Conservation (phyloP, 2,113 vertebrate species). For the Tenebrosternarchus preto region DNA sequence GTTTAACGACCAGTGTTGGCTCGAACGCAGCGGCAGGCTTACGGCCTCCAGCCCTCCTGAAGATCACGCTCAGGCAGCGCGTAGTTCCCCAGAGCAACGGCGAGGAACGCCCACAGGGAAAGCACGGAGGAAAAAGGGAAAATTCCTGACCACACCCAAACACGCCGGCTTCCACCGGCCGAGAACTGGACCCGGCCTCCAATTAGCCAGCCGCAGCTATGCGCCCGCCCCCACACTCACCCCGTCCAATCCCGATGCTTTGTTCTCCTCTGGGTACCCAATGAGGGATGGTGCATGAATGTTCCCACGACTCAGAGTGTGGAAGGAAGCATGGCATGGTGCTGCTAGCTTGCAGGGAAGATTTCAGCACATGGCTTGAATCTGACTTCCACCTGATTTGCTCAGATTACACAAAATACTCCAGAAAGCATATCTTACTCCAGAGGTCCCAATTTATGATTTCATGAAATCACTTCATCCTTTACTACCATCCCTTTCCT, state of each 20-base stretch:
- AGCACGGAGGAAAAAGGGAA: conserved; percentile 6
- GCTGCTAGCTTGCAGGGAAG: too few relatives aligned
- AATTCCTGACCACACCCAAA: conserved; percentile 51
- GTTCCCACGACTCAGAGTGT: conserved; percentile 6
- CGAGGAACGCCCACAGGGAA: conserved; percentile 38
- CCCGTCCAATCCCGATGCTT: conserved; percentile 25
- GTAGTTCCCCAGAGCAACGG: conserved; percentile 11
- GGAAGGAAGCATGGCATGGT: not conserved
- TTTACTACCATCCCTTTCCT: conserved; percentile 2
- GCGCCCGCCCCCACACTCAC: conserved; percentile 1
- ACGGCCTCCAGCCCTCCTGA: not conserved
- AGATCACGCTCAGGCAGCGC: conserved; percentile 7
- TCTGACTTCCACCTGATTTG: too few relatives aligned
- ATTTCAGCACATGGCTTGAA: too few relatives aligned
- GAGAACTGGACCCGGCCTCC: conserved; percentile 24
- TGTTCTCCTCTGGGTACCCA: conserved; percentile 1
- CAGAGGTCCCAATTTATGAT: not conserved
- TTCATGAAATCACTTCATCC: not conserved
- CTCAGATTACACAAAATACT: not conserved
- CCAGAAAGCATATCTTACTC: not conserved
- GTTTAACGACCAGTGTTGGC: not conserved
- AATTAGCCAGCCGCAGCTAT: conserved; percentile 53
- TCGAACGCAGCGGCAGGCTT: too few relatives aligned
- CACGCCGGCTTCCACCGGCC: conserved; percentile 43
- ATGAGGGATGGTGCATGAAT: not conserved